phyloP scores from a whole-genome alignment of 2,888 invertebrate genomes.

The Slavum lentiscoides region DNA sequence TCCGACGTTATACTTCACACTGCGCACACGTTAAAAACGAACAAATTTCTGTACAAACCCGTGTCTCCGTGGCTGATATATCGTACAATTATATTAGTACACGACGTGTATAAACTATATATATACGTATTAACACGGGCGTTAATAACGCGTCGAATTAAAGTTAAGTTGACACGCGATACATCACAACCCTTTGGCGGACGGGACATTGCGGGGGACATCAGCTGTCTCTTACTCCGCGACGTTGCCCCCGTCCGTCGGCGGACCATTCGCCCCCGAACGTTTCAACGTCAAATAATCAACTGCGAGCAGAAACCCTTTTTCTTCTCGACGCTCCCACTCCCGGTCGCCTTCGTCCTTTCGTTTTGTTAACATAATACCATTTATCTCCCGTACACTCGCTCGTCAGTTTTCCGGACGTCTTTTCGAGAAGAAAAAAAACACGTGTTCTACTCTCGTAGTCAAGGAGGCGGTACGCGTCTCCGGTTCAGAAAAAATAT shows the following conservation, averaged over 20 bases:
- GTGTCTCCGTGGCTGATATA: no score
- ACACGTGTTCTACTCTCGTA: neutral
- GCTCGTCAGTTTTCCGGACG: neutral
- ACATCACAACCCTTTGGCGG: conserved; percentile 50
- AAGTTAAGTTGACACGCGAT: conserved; percentile 52
- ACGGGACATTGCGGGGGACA: neutral
- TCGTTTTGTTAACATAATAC: neutral
- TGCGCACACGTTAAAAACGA: conserved; percentile 7
- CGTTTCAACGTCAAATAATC: conserved; percentile 40
- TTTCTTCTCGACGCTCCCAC: conserved; percentile 29
- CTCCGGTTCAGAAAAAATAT: no score
- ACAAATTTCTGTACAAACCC: conserved; percentile 21
- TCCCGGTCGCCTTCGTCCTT: conserved; percentile 2
- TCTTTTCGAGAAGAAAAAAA: neutral
- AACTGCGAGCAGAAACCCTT: conserved; percentile 8
- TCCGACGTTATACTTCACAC: neutral
- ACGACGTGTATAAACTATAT: neutral
- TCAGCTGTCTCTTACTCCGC: conserved; percentile 2
- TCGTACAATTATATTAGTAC: no score
- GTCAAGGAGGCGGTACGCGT: no score
- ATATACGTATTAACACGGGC: conserved; percentile 20
- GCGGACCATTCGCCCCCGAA: no score
- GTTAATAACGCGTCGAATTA: conserved; percentile 53
- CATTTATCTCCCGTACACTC: neutral
- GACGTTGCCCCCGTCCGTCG: conserved; percentile 4